phyloP scores from a whole-genome alignment of 2,797 vertebrate genomes.

The Oryzias dopingdopingensis region DNA sequence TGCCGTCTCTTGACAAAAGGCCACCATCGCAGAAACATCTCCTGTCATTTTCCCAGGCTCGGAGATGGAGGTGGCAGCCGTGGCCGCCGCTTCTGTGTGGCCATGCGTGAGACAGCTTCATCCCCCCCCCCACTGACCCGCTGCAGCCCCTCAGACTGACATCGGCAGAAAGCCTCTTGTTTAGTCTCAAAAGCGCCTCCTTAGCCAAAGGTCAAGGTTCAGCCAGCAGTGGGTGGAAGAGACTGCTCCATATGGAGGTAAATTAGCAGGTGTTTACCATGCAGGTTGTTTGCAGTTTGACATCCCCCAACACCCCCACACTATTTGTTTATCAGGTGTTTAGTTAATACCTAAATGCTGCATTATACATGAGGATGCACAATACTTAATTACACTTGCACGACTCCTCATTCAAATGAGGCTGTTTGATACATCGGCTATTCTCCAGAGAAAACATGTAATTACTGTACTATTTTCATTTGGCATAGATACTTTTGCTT shows the following conservation, averaged over 20 bases:
- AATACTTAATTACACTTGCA: slow-evolving; percentile 70
- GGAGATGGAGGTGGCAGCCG: slow-evolving; percentile 17
- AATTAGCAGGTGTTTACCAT: slow-evolving; percentile 40
- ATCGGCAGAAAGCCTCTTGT: slow-evolving; percentile 43
- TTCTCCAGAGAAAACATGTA: slow-evolving; percentile 63
- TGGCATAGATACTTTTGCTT: slow-evolving; percentile 43
- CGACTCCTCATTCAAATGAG: slow-evolving; percentile 65
- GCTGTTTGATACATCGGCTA: slow-evolving; percentile 55
- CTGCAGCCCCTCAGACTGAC: slow-evolving; percentile 69
- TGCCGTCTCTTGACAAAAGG: slow-evolving; percentile 24
- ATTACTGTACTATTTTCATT: slow-evolving; percentile 66
- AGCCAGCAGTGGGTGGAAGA: slow-evolving; percentile 39
- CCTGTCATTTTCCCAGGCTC: slow-evolving; percentile 61
- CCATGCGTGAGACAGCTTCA: slow-evolving; percentile 58
- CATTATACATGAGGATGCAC: slow-evolving; percentile 67
- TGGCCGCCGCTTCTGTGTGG: slow-evolving; percentile 53
- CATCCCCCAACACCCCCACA: slow-evolving; percentile 40
- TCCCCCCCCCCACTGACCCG: slow-evolving; percentile 48
- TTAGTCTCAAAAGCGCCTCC: slow-evolving; percentile 47
- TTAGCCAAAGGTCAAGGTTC: slow-evolving; percentile 64
- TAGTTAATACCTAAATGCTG: slow-evolving; percentile 55
- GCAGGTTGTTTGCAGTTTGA: slow-evolving; percentile 30
- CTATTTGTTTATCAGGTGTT: slow-evolving; percentile 70
- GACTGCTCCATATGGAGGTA: slow-evolving; percentile 38
- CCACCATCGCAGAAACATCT: slow-evolving; percentile 22